These are phyloP conservation scores for Tiliacea citrago DNA, from an alignment of 2,888 invertebrate genomes.

Conservation along the genomic window DNA sequence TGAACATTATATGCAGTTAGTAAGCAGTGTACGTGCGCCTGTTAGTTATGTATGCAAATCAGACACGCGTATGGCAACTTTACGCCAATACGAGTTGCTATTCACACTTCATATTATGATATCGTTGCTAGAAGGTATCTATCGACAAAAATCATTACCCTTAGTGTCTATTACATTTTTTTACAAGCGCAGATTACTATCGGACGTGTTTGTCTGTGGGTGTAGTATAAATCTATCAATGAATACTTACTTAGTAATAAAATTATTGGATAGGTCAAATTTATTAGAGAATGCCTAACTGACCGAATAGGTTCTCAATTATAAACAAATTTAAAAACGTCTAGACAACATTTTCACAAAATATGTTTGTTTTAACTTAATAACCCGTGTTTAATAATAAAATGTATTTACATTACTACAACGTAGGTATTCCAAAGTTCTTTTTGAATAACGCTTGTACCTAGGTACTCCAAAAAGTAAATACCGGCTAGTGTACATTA, in stretches of 20 bases:
- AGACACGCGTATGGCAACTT: conserved; percentile 72
- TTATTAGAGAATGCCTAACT: not conserved
- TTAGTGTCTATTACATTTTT: conserved; percentile 14
- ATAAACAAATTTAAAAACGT: not conserved
- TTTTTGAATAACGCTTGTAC: not conserved
- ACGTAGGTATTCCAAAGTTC: not conserved
- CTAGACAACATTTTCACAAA: no score
- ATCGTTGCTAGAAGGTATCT: conserved; percentile 47
- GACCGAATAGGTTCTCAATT: not conserved
- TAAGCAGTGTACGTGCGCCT: conserved; percentile 69
- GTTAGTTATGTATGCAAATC: conserved; percentile 80
- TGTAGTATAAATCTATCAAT: not conserved
- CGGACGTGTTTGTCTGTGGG: not conserved
- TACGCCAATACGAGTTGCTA: conserved; percentile 60
- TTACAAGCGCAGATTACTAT: conserved; percentile 1
- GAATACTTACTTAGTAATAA: no score
- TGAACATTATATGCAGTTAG: conserved; percentile 67
- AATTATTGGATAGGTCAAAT: not conserved
- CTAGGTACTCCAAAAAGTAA: conserved; percentile 1
- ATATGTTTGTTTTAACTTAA: not conserved
- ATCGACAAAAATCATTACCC: conserved; percentile 16
- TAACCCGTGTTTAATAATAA: not conserved
- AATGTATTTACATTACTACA: conserved; percentile 11
- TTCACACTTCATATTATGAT: conserved; percentile 67
- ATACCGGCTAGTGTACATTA: conserved; percentile 14